phyloP scores from a whole-genome alignment of 2,113 vertebrate genomes.

The Onychorhynchus coronatus region DNA sequence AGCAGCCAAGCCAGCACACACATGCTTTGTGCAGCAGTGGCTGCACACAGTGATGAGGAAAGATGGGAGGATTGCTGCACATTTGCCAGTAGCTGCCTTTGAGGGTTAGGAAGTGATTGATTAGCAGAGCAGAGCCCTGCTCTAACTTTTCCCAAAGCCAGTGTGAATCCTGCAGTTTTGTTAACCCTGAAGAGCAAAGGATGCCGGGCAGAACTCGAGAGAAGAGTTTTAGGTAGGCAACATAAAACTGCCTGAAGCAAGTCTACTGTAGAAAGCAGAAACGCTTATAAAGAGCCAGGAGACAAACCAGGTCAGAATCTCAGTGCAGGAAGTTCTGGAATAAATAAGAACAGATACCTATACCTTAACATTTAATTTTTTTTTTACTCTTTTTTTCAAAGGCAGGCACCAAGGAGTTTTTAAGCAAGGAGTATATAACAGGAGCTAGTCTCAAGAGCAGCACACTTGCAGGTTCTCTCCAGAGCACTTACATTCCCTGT shows the following conservation, averaged over 20 bases:
- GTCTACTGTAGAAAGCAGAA: background rate
- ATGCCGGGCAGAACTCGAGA: background rate
- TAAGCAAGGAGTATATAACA: background rate
- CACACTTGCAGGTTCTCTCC: background rate
- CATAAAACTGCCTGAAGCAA: background rate
- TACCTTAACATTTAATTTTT: background rate
- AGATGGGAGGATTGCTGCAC: background rate
- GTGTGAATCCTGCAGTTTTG: background rate
- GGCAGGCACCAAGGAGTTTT: background rate
- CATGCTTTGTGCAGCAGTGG: rapidly evolving
- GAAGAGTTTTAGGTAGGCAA: background rate
- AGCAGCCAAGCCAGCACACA: background rate
- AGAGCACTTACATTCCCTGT: background rate
- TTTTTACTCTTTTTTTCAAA: background rate
- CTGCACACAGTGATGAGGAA: background rate
- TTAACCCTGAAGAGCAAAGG: background rate
- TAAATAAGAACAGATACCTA: background rate
- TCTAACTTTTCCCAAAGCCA: background rate
- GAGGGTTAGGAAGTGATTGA: background rate
- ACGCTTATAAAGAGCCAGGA: background rate
- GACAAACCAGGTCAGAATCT: background rate
- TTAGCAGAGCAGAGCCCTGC: background rate
- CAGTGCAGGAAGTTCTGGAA: background rate
- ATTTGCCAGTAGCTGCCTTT: background rate
- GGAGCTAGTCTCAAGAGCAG: background rate